A percentile compares a stretch with the other conserved stretches of the same genome.
phyloP scores from a whole-genome alignment of 1,140 invertebrate species.

The Brachionus manjavacas region DNA sequence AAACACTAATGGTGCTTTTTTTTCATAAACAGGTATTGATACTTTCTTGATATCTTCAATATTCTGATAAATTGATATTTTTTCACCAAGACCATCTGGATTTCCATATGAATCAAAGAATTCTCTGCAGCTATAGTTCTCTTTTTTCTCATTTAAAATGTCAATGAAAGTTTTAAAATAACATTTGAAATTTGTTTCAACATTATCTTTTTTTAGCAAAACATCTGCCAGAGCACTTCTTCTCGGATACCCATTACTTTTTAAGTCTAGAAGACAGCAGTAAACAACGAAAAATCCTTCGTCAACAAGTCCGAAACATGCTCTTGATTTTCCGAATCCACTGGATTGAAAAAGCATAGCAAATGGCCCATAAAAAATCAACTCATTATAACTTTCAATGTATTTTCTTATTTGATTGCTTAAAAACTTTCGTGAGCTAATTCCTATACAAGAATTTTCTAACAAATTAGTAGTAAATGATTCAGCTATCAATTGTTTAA shows the following conservation, averaged over 20 bases:
- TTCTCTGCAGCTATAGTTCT: background rate
- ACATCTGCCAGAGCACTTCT: background rate
- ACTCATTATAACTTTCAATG: background rate
- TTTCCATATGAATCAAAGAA: background rate
- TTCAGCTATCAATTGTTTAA: background rate
- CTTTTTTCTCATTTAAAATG: background rate
- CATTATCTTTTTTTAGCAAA: background rate
- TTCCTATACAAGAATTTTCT: background rate
- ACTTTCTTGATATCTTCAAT: background rate
- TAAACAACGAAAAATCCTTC: background rate
- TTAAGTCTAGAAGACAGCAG: background rate
- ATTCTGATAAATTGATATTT: background rate
- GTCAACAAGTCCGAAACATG: background rate
- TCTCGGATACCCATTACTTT: background rate
- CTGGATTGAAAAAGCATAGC: background rate
- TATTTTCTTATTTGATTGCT: background rate
- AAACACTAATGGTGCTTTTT: background rate
- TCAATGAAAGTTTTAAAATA: background rate
- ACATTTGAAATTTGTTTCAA: background rate
- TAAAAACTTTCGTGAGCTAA: background rate
- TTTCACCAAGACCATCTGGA: background rate
- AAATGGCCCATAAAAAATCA: background rate
- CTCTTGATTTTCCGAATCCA: constrained; percentile 15
- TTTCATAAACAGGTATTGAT: background rate
- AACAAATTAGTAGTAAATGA: background rate